Evolutionary conservation across 1,140 invertebrate species (phyloP), one percentile per base, ranked within the genome.

Genomic region (Drosophila gunungcola): DNA sequence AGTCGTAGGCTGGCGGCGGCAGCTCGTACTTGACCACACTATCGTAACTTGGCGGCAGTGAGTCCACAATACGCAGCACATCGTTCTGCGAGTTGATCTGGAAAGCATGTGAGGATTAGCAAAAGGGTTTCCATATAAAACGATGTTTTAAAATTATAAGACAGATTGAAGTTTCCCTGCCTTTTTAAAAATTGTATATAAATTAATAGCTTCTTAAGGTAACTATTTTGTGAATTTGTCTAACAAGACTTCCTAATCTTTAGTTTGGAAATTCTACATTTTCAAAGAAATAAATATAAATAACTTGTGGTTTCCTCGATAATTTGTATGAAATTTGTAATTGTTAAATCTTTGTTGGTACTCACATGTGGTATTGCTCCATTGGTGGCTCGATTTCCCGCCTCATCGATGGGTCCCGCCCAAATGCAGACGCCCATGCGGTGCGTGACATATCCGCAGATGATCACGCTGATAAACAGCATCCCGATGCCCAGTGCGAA

Each of bases 41-140:
- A 0, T 92, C 91, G 46, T 92, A 92, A 52, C 91, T 92, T 11
- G 91, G 91, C 4, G 91, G 91, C 80, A 92, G 53, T n/a, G 77
- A 79, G 69, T 92, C 91, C 45, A 92, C 85, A 62, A 92, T 89
- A 45, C 91, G 82, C 42, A 92, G 58, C 34, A 92, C 90, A 90
- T 92, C 91, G 48, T 92, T 92, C 49, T 92, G 91, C 0, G 91
- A 92, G 73, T 92, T 92, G 75, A 92, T 92, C 91, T 92, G 72
- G 4, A 12, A 11, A 6, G 10, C 6, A 11, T 10, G 3, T 45
- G 34, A n/a, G 11, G 0, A 48, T 46, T 25, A 58, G 29, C 7
- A 6, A 6, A 6, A 1, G 29, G 4, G 29, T 32, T 32, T 6
- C 29, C 29, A 21, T 6, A 32, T 5, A 32, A 4, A 1, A 6